These are phyloP conservation scores for Hydrotaea cyrtoneurina DNA, from an alignment of 2,888 invertebrate genomes.

Conservation along the genomic window DNA sequence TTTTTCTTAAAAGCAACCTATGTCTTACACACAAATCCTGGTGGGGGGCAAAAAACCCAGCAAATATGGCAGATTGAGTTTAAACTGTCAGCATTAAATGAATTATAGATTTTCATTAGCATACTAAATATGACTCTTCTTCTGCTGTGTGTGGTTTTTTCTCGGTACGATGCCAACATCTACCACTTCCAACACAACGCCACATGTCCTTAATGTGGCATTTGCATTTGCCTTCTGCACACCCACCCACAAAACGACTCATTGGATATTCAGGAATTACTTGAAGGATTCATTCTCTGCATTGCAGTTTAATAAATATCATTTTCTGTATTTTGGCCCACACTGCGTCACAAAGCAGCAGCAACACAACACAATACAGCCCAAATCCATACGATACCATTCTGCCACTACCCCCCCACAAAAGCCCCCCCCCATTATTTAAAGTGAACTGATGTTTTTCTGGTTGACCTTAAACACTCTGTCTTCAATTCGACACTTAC, in stretches of 20 bases:
- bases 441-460: constrained; percentile 9
- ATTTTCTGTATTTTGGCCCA: constrained; percentile 6
- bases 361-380: background rate
- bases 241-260: background rate
- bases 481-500: constrained; percentile 26
- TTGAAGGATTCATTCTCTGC: constrained; percentile 23
- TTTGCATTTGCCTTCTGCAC: background rate
- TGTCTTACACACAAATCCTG: too few species aligned
- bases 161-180: background rate
- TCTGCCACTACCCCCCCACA: background rate
- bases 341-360: background rate
- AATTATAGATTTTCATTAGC: background rate
- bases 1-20: too few species aligned
- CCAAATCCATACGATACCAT: too few species aligned
- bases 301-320: constrained; percentile 35
- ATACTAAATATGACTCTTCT: background rate
- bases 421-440: background rate
- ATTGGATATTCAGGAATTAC: background rate
- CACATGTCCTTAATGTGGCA: constrained; percentile 11
- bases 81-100: background rate
- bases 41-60: too few species aligned
- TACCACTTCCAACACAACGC: background rate
- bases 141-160: too few species aligned
- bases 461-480: constrained; percentile 53
- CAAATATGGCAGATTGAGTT: background rate